These are phyloP conservation scores for Myodes glareolus DNA, from an alignment of 2,113 vertebrate species.

Conservation along the genomic window DNA sequence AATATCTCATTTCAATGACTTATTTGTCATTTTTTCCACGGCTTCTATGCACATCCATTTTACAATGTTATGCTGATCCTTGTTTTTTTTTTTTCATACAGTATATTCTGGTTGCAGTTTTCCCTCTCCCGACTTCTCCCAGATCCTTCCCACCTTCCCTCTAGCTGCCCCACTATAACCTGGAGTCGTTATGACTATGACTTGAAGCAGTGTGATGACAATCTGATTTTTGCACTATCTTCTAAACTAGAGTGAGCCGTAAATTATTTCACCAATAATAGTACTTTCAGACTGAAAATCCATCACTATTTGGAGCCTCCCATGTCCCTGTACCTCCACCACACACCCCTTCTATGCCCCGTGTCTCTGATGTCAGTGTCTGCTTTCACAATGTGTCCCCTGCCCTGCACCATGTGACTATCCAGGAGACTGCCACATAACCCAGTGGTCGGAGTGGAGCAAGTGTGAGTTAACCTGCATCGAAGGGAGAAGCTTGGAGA, in stretches of 20 bases:
- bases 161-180: neutral
- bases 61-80: neutral
- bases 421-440: slow-evolving; percentile 96
- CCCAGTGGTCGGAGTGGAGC: slow-evolving; percentile 97
- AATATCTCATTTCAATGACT: neutral
- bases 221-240: neutral
- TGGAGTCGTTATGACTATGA: neutral
- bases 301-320: neutral
- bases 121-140: neutral
- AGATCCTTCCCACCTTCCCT: too few relatives aligned
- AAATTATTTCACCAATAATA: neutral
- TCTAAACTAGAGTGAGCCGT: slow-evolving; percentile 3
- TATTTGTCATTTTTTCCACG: slow-evolving; percentile 3
- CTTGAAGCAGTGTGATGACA: neutral
- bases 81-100: neutral
- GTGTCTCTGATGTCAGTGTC: neutral
- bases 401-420: neutral
- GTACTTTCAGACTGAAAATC: neutral
- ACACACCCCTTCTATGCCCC: neutral
- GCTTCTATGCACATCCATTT: slow-evolving; percentile 21
- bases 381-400: neutral
- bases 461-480: slow-evolving; percentile 96
- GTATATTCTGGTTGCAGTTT: neutral
- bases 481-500: slow-evolving; percentile 95
- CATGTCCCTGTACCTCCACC: neutral